phyloP scores from a whole-genome alignment of 2,113 vertebrate genomes.

The Brachypodius melanocephalos region DNA sequence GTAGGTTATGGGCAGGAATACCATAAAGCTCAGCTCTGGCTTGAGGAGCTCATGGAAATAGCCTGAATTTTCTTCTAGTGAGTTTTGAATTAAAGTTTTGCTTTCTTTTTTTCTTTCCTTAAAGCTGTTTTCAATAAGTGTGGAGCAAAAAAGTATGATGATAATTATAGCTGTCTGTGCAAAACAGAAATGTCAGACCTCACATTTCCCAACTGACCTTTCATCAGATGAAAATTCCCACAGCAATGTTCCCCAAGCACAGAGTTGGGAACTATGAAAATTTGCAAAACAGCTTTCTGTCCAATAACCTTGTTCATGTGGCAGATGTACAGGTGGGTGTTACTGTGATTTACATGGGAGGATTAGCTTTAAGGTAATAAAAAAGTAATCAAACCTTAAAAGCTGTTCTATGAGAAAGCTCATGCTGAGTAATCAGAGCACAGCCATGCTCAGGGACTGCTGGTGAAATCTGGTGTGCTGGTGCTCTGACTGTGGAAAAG shows the following conservation, averaged over 20 bases:
- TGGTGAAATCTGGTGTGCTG: neutral
- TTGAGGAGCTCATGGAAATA: neutral
- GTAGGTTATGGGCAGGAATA: neutral
- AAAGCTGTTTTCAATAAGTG: slow-evolving; percentile 57
- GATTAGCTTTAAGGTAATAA: neutral
- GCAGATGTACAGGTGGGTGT: slow-evolving; percentile 25
- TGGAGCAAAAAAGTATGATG: slow-evolving; percentile 45
- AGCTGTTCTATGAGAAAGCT: neutral
- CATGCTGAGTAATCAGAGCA: neutral
- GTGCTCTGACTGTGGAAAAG: neutral
- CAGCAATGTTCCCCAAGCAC: slow-evolving; percentile 9
- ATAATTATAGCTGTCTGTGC: slow-evolving; percentile 61
- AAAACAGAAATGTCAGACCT: slow-evolving; percentile 55
- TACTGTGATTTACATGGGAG: neutral
- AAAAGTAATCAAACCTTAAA: slow-evolving; percentile 13
- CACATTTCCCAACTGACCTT: slow-evolving; percentile 44
- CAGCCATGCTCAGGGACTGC: neutral
- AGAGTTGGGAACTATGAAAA: slow-evolving; percentile 16
- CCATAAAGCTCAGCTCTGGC: neutral
- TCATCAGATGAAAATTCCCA: slow-evolving; percentile 45
- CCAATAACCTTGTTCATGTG: neutral
- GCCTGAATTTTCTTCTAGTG: slow-evolving; percentile 18
- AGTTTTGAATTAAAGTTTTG: slow-evolving; percentile 41
- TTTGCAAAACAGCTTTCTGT: slow-evolving; percentile 11
- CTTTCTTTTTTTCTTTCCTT: neutral